A percentile compares a stretch with the other conserved stretches of the same genome.
Evolutionary conservation across 2,113 vertebrate species (phyloP).

Genomic region (Excalfactoria chinensis): DNA sequence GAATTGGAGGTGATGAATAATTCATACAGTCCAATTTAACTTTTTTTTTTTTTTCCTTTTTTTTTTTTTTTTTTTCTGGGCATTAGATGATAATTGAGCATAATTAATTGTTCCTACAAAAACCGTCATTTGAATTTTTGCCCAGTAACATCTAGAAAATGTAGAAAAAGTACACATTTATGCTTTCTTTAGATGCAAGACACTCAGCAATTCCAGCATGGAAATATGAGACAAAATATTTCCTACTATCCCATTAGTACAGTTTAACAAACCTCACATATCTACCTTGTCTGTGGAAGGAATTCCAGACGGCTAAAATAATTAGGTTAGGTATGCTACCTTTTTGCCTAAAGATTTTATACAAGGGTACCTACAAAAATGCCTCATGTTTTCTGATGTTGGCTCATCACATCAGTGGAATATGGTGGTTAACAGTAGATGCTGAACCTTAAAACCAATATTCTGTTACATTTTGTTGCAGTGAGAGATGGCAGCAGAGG

Average conservation of each 20-base stretch:
- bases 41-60: not conserved
- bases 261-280: conserved; percentile 15
- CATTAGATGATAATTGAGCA: not conserved
- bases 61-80: conserved; percentile 11
- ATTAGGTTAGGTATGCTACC: not conserved
- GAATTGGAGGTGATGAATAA: conserved; percentile 52
- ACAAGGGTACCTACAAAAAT: too few relatives aligned
- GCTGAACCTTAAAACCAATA: too few relatives aligned
- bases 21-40: conserved; percentile 13
- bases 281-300: not conserved
- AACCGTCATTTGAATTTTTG: not conserved
- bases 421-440: too few relatives aligned
- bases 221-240: not conserved
- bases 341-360: not conserved
- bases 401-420: too few relatives aligned
- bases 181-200: not conserved
- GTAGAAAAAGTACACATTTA: not conserved
- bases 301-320: not conserved
- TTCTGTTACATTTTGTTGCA: too few relatives aligned
- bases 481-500: too few relatives aligned
- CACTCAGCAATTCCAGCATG: not conserved
- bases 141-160: not conserved
- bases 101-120: conserved; percentile 51
- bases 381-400: too few relatives aligned
- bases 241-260: not conserved